Base-by-base conservation (phyloP, 2,797 vertebrate species). In the Echiichthys vipera region DNA sequence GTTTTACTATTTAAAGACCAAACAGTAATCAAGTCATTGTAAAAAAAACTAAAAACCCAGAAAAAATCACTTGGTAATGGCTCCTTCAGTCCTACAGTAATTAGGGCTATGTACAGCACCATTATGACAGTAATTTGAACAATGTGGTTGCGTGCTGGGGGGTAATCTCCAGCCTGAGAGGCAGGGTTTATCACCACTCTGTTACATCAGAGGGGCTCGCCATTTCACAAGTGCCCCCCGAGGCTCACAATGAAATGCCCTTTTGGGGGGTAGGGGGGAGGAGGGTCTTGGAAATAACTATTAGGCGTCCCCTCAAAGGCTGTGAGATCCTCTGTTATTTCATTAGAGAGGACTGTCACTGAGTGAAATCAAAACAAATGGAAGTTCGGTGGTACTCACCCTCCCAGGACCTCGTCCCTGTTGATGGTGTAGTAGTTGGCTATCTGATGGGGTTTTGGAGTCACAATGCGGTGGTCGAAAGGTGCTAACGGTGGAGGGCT, bases 391-490 rank as follows among this genome's bases (percentile, higher is more conserved):
- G 42, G 46, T 53, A 79, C 97, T 96, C 92, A 99, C 98, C 97
- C 97, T 87, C 98, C 98, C 50, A 99, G 92, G 77, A 98, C 92
- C 77, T 97, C 96, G 0, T 95, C 92, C 74, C 92, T 90, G 81
- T 95, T 95, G 91, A 99, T 96, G 1, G 93, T 93, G 73, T 99
- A 99, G 34, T 94, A 96, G 78, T 87, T 94, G 77, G 86, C 92
- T 37, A 99, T 95, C 46, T 95, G 95, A 56, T 94, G 90, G 54
- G 94, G 94, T 89, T 96, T 99, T 73, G 97, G 92, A 29, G 95
- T 96, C 77, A 99, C 96, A 8, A 99, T 95, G 61, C 96, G 95
- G 78, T 99, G 98, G 81, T 95, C 95, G 54, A 99, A 99, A 5
- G 98, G 98, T 9, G 98, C 97, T 0, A 95, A 70, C 6, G 96